Base-by-base conservation (phyloP, 2,113 vertebrate species). In the Mellivora capensis region DNA sequence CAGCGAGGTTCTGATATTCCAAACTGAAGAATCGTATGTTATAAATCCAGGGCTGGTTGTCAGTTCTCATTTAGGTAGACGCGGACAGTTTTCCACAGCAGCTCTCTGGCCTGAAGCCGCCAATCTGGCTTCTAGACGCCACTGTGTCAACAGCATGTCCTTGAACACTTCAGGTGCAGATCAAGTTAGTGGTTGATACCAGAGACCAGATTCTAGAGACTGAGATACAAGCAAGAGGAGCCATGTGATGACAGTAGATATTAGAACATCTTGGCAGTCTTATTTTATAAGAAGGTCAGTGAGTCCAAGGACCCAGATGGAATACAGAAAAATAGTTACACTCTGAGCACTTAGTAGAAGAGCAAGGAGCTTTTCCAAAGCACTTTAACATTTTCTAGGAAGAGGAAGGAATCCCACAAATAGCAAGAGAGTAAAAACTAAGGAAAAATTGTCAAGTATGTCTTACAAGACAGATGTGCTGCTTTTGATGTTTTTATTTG, bases 51-150 rank as follows among this genome's bases (percentile, higher is more conserved):
- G 97, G 98, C 96, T 97, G 98, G 97, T 98, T 99, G 98, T 99
- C 99, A 99, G 98, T 98, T 99, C 98, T 98, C 98, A 99, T 99
- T 99, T 99, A 98, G 97, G 97, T 84, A 97, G 98, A 99, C 87
- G 98, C 94, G 98, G 98, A 98, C 98, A 98, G 97, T 98, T 98
- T 98, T 98, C 98, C 98, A 98, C 98, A 98, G 98, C 98, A 98
- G 98, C 94, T 98, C 97, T 98, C 98, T 99, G 98, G 99, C 99
- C 99, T 98, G 97, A 98, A 99, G 99, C 99, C 93, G 98, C 98
- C 98, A 98, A 89, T 98, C 98, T 98, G 98, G 96, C 98, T 98
- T 97, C 97, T 97, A 97, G 98, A 98, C 97, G 97, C 98, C 97
- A 97, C 95, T 97, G 96, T 98, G 98, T 99, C 98, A 98, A 98